Percentiles rank a stretch among this genome's conserved stretches.
These are phyloP conservation scores for Anableps anableps DNA, from an alignment of 2,797 vertebrate species.

Conservation along the genomic window DNA sequence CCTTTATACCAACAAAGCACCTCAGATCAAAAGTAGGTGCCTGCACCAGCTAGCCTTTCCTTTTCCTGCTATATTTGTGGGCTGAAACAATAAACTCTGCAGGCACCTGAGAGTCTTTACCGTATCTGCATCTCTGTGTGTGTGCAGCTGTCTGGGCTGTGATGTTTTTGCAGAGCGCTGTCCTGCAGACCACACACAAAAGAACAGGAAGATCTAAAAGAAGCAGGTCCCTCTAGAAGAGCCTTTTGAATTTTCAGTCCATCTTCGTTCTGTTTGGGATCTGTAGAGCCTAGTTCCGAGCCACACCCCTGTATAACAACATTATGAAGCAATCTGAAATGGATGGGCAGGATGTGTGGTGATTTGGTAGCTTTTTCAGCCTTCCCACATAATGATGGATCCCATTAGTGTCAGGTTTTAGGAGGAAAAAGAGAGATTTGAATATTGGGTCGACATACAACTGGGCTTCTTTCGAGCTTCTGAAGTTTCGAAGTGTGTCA, in stretches of 20 bases:
- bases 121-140: neutral
- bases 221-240: constrained; percentile 26
- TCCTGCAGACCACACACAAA: constrained; percentile 33
- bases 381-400: constrained; percentile 37
- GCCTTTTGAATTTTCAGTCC: constrained; percentile 28
- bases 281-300: constrained; percentile 29
- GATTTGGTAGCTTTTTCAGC: constrained; percentile 54
- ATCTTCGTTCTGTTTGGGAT: constrained; percentile 44
- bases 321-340: constrained; percentile 55
- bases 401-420: constrained; percentile 26
- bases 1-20: constrained; percentile 46
- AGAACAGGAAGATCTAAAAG: constrained; percentile 26
- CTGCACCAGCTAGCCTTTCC: constrained; percentile 25
- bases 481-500: too few relatives aligned
- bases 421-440: constrained; percentile 21
- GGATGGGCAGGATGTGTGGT: constrained; percentile 49
- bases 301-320: constrained; percentile 65
- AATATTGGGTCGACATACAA: too few relatives aligned
- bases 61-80: constrained; percentile 21
- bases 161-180: constrained; percentile 31
- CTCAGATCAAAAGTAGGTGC: constrained; percentile 16
- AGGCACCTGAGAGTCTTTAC: constrained; percentile 9
- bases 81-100: constrained; percentile 7
- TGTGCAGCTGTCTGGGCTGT: constrained; percentile 47
- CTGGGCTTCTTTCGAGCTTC: too few relatives aligned